Base-by-base conservation (phyloP, 2,888 invertebrate species). In the Junonia oenone region DNA sequence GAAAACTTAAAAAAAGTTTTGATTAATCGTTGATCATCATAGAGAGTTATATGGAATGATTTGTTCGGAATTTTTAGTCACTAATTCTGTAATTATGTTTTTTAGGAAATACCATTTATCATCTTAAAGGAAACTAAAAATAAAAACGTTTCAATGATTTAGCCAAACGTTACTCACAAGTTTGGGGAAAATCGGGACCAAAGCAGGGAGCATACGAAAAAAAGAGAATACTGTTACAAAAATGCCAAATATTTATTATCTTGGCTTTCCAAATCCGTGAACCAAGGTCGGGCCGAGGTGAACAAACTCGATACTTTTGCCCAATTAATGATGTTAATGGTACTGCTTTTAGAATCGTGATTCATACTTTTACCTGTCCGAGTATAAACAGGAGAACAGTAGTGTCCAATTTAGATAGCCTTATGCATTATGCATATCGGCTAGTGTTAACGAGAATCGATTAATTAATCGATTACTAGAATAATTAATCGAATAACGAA, bases 251-350 rank as follows among this genome's bases (percentile, higher is more conserved):
- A 64, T 64, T 64, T 66, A 62, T 65, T 67, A 59, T 64, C 58
- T 64, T 62, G 71, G 68, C 68, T 68, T 67, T 67, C 64, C 65
- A 70, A 71, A 68, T 69, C 68, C 67, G 58, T 59, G 61, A 66
- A 51, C 55, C 75, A 81, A 78, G 82, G 70, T 63, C 68, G 54
- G 13, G 2, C 35, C n/a, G 60, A 45, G 58, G 52, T 62, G 52
- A 55, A 56, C 51, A 49, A 56, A 55, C 60, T 57, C 48, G 29
- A 52, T 14, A 51, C 46, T 61, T 61, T 60, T 56, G 46, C n/a
- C 47, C 56, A 60, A 58, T 62, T 62, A 62, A 62, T 55, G 46
- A 52, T 49, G 49, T 29, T 59, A 52, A 58, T 50, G 33, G 38
- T 54, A 45, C 40, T 59, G 47, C 38, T 51, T 48, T 47, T 43